Evolutionary conservation across 2,888 invertebrate species (phyloP).

Genomic region (Heliconius hortense): DNA sequence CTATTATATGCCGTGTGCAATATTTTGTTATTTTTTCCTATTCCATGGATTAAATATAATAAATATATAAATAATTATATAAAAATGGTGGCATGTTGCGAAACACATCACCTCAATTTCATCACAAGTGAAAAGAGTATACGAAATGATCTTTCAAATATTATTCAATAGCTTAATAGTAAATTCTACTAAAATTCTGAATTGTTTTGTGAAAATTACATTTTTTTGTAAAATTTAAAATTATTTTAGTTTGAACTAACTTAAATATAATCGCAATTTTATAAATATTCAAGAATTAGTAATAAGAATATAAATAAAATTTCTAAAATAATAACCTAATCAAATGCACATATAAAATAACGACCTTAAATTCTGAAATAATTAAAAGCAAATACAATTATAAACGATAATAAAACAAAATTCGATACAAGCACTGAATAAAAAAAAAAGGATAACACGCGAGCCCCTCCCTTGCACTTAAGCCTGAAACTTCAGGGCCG

Average conservation of each 20-base stretch:
- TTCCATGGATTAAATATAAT: no score
- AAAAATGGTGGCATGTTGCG: no score
- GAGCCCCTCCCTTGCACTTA: neutral
- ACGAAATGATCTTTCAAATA: no score
- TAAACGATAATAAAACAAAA: neutral
- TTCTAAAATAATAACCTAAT: neutral
- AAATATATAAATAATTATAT: no score
- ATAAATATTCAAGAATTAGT: neutral
- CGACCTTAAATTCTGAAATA: neutral
- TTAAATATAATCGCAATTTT: neutral
- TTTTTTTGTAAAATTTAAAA: neutral
- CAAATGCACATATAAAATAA: neutral
- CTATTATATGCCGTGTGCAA: no score
- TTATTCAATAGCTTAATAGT: no score
- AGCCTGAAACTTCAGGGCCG: constrained; percentile 3
- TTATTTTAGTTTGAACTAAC: neutral
- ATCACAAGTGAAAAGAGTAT: no score
- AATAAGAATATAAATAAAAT: neutral
- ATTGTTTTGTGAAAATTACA: no score
- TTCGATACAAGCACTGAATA: neutral
- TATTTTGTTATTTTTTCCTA: no score
- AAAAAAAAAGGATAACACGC: neutral
- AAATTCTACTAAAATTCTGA: neutral
- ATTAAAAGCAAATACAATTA: neutral
- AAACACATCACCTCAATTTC: no score